Base-by-base conservation (phyloP, 2,888 invertebrate species). In the Lasioglossum villosulum region DNA sequence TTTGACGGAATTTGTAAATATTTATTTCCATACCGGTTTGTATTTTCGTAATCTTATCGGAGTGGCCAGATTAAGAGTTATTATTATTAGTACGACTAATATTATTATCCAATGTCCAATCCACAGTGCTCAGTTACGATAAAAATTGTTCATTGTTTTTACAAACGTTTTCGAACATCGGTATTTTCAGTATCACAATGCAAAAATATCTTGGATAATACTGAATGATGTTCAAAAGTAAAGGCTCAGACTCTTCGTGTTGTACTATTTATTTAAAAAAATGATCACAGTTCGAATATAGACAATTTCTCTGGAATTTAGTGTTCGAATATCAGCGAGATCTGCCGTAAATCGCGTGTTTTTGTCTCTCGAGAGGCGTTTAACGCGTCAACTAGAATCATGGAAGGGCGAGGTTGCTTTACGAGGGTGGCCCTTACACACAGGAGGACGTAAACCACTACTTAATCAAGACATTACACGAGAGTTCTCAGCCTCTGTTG, bases 381-480 rank as follows among this genome's bases (percentile, higher is more conserved):
- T 89, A 83, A 85, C 84, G 87, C 82, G 85, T 87, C 89, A 79
- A 85, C 83, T 83, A 76, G 89, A 89, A 82, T 83, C 80, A 77
- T 66, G 72, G 80, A 39, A 52, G 78, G 76, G 76, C 76, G 63
- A 74, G 76, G 68, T 83, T 84, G 89, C 87, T 89, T 90, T 89
- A 90, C 90, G 87, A 89, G 92, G 90, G 89, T 86, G 86, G 75
- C 78, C 80, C 84, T 81, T 42, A 23, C 79, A 84, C 75, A 80
- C 72, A 75, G 71, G 86, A 90, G 91, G 90, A 91, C 92, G 93
- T 91, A 92, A 93, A 93, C 92, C 92, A 90, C 89, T 91, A 92
- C 92, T 93, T 93, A 93, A 94, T 94, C 93, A 94, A 94, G 93
- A 92, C 91, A 89, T 88, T 91, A 91, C 89, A 84, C 86, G 89